Base-by-base conservation (phyloP, 2,113 vertebrate species). In the Notiomystis cincta region DNA sequence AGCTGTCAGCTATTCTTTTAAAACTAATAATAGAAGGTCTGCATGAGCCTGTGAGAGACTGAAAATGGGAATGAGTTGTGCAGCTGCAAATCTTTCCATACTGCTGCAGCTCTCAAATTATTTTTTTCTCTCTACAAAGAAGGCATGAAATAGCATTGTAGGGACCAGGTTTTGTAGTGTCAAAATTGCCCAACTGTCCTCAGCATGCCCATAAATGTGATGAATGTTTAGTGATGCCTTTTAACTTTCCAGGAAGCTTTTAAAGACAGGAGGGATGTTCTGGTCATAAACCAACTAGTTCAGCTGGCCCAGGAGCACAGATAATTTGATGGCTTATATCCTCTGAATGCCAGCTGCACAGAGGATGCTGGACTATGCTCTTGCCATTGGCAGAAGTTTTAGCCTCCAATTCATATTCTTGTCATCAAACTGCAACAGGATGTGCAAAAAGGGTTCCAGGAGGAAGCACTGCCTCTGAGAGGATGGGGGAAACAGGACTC, bases 21-120 rank as follows among this genome's bases (percentile, higher is more conserved):
- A 95, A 96, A 82, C 87, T 93, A 95, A 83, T 81, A 93, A 94
- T 61, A 94, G 90, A 70, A 80, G 56, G 27, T 83, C 84, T 88
- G 62, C 75, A 88, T 23, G 28, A 44, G 67, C 79, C 82, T 93
- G 51, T 82, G 94, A 86, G 86, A 94, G 71, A 51, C 44, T 58
- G 44, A 67, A 87, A 85, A 80, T 27, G 22, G 87, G 67, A 96
- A 86, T 40, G 3, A 93, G 44, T 33, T 71, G 75, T 64, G 60
- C 76, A 81, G 82, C 95, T 86, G 79, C 47, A 93, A 86, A 77
- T 9, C 8, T 62, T 91, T 85, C 62, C 86, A 31, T 54, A 28
- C 15, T 56, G 87, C 44, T 83, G 30, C 58, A 95, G 54, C 38
- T 73, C 57, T 86, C 70, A 58, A 58, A 37, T 1, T 65, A 47